Percentiles rank a stretch among this genome's conserved stretches.
Conservation (phyloP, 64 coral and sea anemone genomes). For the Astreopora myriophthalma region DNA sequence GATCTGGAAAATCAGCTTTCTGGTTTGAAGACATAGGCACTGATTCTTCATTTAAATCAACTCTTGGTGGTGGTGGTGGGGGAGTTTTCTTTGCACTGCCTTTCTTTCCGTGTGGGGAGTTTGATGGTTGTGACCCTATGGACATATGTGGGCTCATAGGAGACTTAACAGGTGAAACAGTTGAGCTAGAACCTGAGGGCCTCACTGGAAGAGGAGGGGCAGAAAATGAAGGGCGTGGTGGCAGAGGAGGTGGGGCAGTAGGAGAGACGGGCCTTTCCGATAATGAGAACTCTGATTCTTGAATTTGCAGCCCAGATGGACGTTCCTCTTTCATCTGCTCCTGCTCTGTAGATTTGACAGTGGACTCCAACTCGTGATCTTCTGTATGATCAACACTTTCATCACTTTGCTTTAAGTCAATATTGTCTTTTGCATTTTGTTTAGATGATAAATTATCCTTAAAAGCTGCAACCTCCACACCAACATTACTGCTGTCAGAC, state of each 20-base stretch:
- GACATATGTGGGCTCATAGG: neutral
- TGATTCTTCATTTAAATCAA: constrained; percentile 61
- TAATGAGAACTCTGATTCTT: neutral
- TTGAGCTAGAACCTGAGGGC: constrained; percentile 40
- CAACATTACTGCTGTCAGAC: neutral
- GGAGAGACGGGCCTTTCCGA: constrained; percentile 32
- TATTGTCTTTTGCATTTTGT: neutral
- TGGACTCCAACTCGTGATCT: neutral
- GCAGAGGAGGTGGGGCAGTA: constrained; percentile 74
- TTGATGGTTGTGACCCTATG: neutral
- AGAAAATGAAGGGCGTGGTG: constrained; percentile 49
- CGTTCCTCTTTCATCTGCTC: neutral
- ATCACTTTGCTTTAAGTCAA: neutral
- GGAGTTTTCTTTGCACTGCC: constrained; percentile 60
- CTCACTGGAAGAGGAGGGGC: constrained; percentile 79
- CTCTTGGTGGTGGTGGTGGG: constrained; percentile 75
- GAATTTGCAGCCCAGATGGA: neutral
- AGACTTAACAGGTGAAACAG: neutral
- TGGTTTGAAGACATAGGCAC: neutral
- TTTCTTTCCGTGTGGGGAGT: constrained; percentile 23
- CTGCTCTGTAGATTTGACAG: neutral
- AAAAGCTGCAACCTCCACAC: neutral
- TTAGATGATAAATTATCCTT: neutral
- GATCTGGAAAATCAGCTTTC: constrained; percentile 23
- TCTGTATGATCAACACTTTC: neutral